phyloP scores from a whole-genome alignment of 1,140 invertebrate genomes.

The Eubasilissa regina region DNA sequence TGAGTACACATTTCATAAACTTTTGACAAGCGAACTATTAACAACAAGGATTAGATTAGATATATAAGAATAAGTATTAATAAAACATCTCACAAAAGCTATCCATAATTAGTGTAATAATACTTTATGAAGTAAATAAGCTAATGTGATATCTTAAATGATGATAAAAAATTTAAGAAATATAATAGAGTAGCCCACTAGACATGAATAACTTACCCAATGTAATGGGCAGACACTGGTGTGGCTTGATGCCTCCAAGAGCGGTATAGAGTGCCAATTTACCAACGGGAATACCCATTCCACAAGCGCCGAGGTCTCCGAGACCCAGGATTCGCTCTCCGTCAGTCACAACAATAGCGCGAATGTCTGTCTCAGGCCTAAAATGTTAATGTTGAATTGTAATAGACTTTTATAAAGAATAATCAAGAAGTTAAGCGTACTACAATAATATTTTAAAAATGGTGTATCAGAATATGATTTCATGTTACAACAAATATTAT shows the following conservation, averaged over 20 bases:
- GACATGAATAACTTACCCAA: slow-evolving; percentile 71
- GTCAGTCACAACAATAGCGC: slow-evolving; percentile 94
- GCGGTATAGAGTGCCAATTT: slow-evolving; percentile 94
- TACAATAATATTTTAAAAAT: no score
- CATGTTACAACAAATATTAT: not conserved
- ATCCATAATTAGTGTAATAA: no score
- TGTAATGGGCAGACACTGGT: slow-evolving; percentile 89
- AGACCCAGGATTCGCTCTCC: slow-evolving; percentile 94
- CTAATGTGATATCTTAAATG: no score
- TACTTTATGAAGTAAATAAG: no score
- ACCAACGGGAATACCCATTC: slow-evolving; percentile 95
- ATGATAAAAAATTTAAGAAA: no score
- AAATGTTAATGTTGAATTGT: slow-evolving; percentile 4
- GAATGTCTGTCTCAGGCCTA: slow-evolving; percentile 91
- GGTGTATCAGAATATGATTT: no score
- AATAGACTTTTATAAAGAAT: not conserved
- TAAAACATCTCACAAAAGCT: no score
- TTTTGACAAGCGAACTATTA: no score
- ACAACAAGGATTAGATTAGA: no score
- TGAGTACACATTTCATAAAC: no score
- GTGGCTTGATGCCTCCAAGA: slow-evolving; percentile 91
- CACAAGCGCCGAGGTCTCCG: slow-evolving; percentile 94
- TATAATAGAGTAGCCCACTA: no score
- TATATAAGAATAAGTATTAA: no score
- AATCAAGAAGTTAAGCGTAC: slow-evolving; percentile 26